Evolutionary conservation across 2,113 vertebrate species (phyloP).

Genomic region (Speoplatyrhinus poulsoni): DNA sequence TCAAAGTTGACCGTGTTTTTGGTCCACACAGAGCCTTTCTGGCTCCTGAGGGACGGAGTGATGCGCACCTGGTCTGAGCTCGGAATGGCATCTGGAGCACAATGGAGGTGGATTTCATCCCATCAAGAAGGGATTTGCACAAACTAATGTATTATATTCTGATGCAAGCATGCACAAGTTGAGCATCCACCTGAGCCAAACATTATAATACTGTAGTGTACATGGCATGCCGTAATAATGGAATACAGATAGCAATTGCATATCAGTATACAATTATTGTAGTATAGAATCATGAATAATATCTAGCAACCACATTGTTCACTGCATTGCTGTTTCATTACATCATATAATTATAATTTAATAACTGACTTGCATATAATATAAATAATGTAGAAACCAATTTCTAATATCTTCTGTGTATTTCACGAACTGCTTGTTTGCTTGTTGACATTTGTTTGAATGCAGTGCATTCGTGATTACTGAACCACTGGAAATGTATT

Average conservation of each 20-base stretch:
- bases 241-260: no score
- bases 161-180: no score
- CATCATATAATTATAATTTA: background rate
- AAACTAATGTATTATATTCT: background rate
- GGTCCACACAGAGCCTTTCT: slow-evolving; percentile 91
- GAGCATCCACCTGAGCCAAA: no score
- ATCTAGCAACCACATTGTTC: no score
- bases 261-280: no score
- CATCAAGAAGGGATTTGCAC: background rate
- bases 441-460: background rate
- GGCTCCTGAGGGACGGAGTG: slow-evolving; percentile 92
- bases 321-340: background rate
- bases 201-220: no score
- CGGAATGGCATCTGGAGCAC: slow-evolving; percentile 87
- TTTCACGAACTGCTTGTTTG: no score
- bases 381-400: background rate
- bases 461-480: background rate
- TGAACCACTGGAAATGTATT: background rate
- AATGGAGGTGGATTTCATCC: background rate
- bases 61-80: slow-evolving; percentile 94
- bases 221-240: no score
- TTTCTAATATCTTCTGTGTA: background rate
- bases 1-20: slow-evolving; percentile 84
- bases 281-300: no score
- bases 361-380: background rate